Evolutionary conservation across 2,888 invertebrate species (phyloP), one percentile per base, ranked within the genome.

Genomic region (Palloptera scutellata): DNA sequence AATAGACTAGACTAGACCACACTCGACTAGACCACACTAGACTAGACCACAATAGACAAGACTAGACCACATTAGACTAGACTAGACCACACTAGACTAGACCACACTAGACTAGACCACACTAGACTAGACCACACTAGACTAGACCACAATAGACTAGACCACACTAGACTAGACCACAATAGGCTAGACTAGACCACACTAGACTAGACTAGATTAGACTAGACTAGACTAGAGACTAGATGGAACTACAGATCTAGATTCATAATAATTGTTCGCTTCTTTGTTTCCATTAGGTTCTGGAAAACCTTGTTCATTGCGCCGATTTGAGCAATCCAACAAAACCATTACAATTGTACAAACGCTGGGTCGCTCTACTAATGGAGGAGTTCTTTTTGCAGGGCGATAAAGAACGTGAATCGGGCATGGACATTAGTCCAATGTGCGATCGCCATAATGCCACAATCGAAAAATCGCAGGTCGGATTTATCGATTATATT

Each of bases 381-480:
- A 97, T 99, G 96, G 97, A 98, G 84, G 98, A 99, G 86, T 99
- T 99, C 89, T 99, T 98, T 91, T 91, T 93, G 77, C 98, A 99
- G 87, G 98, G 98, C 65, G 98, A 98, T 84, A 91, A 93, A 75
- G 99, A 99, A 85, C 90, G 95, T 75, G 96, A 97, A 77, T 92
- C 92, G 76, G 96, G 96, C 77, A 91, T 98, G 90, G 98, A 98
- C 81, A 96, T 99, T 76, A 97, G 97, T 85, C 98, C 99, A 30
- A 99, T 99, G 98, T 99, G 99, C 86, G 98, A 99, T 86, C 90
- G 98, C 76, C 93, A 94, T 82, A 97, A 95, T 82, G 93, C 98
- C 61, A 97, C 97, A 51, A 93, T 99, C 82, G 98, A 98, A 86
- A 98, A 98, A 88, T 94, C 97, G 80, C 99, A 99, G 89, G 97